phyloP scores from a whole-genome alignment of 2,797 vertebrate species.

The Phrynocephalus vlangalii region DNA sequence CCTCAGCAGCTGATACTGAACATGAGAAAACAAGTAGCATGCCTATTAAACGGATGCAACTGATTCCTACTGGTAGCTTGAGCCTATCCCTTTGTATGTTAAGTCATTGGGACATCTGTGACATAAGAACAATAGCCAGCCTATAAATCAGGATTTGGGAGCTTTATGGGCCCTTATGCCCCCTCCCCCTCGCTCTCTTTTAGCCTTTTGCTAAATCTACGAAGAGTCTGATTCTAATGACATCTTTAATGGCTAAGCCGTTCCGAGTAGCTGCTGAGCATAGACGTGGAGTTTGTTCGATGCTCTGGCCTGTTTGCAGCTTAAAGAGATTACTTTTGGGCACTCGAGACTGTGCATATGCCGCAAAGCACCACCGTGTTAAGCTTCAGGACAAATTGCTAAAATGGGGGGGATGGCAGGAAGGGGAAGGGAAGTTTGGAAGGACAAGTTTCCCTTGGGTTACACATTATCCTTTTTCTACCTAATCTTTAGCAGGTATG shows the following conservation, averaged over 20 bases:
- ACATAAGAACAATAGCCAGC: constrained; percentile 12
- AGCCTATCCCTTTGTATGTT: constrained; percentile 10
- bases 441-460: neutral
- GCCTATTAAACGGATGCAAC: constrained; percentile 17
- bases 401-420: neutral
- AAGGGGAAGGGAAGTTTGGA: neutral
- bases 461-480: neutral
- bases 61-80: neutral
- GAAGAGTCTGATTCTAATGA: constrained; percentile 38
- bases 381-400: neutral
- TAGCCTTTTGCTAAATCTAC: constrained; percentile 25
- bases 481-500: neutral
- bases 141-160: neutral
- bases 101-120: constrained; percentile 14
- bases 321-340: constrained; percentile 34
- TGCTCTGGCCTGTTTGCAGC: constrained; percentile 11
- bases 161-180: constrained; percentile 12
- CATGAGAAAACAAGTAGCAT: neutral
- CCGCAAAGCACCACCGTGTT: neutral
- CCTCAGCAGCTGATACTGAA: neutral
- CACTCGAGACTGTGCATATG: constrained; percentile 21
- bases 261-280: neutral
- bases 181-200: neutral
- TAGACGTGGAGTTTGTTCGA: neutral
- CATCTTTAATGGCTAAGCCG: constrained; percentile 43